Evolutionary conservation across 2,797 vertebrate genomes (phyloP).

Genomic region (Alauda arvensis): DNA sequence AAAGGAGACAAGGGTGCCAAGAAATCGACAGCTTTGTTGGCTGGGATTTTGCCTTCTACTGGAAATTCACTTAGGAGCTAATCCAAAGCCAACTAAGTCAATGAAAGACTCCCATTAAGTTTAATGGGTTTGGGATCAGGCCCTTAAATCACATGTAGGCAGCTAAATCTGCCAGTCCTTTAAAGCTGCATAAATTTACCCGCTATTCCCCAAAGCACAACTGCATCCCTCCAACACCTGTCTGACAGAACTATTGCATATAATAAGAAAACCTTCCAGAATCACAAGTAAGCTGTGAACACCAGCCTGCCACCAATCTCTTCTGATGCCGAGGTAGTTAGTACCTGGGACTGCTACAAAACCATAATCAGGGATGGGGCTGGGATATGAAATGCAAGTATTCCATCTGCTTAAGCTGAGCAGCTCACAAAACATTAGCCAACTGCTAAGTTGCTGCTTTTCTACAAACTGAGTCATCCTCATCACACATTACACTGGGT

Average conservation of each 20-base stretch:
- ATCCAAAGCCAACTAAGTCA: slow-evolving; percentile 60
- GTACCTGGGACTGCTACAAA: slow-evolving; percentile 51
- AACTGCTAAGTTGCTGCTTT: slow-evolving; percentile 54
- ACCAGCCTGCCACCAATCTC: slow-evolving; percentile 44
- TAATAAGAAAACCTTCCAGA: slow-evolving; percentile 53
- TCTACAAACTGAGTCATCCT: slow-evolving; percentile 56
- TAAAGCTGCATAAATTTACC: slow-evolving; percentile 62
- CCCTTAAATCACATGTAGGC: slow-evolving; percentile 57
- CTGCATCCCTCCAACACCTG: slow-evolving; percentile 55
- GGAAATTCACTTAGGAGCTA: slow-evolving; percentile 62
- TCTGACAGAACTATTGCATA: slow-evolving; percentile 46
- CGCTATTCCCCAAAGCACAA: slow-evolving; percentile 52
- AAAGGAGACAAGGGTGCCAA: slow-evolving; percentile 18
- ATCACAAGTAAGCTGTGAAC: slow-evolving; percentile 54
- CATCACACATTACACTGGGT: slow-evolving; percentile 44
- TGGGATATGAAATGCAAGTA: slow-evolving; percentile 33
- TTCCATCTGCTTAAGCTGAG: slow-evolving; percentile 41
- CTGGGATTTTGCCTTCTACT: slow-evolving; percentile 54
- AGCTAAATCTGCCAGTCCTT: slow-evolving; percentile 61
- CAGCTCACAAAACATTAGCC: slow-evolving; percentile 52
- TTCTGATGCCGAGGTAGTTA: not conserved
- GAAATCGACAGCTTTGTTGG: slow-evolving; percentile 51
- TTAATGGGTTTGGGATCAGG: slow-evolving; percentile 55
- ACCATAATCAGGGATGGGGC: not conserved
- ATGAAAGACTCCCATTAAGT: slow-evolving; percentile 59